phyloP scores from a whole-genome alignment of 2,888 invertebrate species.

The Macaria liturata region DNA sequence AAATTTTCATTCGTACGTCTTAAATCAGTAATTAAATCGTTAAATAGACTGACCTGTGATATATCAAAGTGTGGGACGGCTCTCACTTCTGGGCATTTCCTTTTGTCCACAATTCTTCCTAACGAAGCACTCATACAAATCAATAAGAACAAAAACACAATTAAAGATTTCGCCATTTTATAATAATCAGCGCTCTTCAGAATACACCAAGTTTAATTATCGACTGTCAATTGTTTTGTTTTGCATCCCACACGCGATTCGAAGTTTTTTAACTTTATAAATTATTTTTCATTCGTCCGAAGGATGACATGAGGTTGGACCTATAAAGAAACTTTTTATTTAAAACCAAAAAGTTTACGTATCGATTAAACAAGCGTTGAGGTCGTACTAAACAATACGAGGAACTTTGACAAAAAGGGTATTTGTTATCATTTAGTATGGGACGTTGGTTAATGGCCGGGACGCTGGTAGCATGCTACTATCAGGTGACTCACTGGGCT shows the following conservation, averaged over 20 bases:
- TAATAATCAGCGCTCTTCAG: neutral
- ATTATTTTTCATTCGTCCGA: neutral
- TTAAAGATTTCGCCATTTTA: conserved; percentile 40
- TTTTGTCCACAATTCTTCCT: conserved; percentile 82
- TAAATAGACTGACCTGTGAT: conserved; percentile 80
- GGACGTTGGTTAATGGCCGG: conserved; percentile 68
- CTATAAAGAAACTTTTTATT: conserved; percentile 1
- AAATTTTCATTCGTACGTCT: conserved; percentile 13
- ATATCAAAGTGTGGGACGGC: conserved; percentile 91
- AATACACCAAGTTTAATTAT: neutral
- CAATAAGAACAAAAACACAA: conserved; percentile 44
- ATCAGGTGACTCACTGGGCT: conserved; percentile 63
- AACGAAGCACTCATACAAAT: conserved; percentile 39
- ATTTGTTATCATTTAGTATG: conserved; percentile 77
- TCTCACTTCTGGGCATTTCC: conserved; percentile 90
- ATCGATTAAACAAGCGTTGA: conserved; percentile 56
- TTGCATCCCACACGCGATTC: neutral
- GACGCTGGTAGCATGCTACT: conserved; percentile 72
- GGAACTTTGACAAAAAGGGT: conserved; percentile 59
- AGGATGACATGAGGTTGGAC: neutral
- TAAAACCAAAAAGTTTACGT: conserved; percentile 44
- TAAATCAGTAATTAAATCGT: conserved; percentile 21
- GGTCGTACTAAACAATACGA: conserved; percentile 71
- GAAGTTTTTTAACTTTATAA: neutral
- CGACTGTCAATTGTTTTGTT: neutral